Conservation (phyloP, 2,888 invertebrate species). For the Stenurella melanura region DNA sequence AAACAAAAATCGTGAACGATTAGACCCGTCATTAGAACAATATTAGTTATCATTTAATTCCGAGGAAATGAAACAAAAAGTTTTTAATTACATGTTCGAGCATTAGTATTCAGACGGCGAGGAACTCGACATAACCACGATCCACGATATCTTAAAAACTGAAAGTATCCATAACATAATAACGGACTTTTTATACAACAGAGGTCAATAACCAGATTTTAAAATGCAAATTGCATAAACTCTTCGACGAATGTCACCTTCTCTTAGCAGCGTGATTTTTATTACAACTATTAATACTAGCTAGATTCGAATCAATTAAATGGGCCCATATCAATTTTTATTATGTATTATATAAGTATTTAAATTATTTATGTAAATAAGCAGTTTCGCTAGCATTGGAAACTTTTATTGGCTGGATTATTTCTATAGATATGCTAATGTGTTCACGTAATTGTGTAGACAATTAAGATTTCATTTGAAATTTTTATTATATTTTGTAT, state of each 20-base stretch:
- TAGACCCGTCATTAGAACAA: not conserved
- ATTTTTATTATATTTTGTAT: not conserved
- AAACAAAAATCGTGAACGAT: not conserved
- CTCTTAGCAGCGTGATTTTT: constrained; percentile 9
- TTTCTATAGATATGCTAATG: constrained; percentile 3
- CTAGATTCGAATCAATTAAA: not conserved
- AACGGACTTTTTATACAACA: constrained; percentile 15
- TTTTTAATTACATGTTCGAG: not conserved
- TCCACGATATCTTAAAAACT: constrained; percentile 19
- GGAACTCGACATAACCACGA: not conserved
- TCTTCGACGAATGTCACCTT: constrained; percentile 23
- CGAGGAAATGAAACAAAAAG: not conserved
- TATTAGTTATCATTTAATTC: not conserved
- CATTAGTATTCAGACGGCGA: not conserved
- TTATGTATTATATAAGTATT: not conserved
- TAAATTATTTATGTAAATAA: constrained; percentile 3
- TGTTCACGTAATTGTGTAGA: not conserved
- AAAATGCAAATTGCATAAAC: constrained; percentile 31
- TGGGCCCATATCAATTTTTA: not conserved
- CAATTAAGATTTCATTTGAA: not conserved
- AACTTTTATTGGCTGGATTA: not conserved
- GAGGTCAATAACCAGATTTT: constrained; percentile 21
- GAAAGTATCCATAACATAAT: constrained; percentile 22
- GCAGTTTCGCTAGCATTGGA: not conserved
- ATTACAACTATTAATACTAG: not conserved